These are phyloP conservation scores for Drosophila mayri DNA, from an alignment of 1,140 invertebrate species.

Conservation along the genomic window DNA sequence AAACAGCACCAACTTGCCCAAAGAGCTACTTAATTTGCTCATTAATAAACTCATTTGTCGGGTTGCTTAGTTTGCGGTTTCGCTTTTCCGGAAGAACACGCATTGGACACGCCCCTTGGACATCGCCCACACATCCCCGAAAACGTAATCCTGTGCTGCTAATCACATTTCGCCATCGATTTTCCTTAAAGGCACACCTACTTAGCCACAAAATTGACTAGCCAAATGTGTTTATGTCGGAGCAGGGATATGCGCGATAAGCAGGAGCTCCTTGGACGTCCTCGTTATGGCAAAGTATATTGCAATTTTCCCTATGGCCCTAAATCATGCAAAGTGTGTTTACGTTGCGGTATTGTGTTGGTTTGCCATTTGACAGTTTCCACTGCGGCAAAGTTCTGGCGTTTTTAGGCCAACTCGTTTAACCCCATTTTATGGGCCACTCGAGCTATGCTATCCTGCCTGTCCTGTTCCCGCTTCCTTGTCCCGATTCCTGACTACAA, in stretches of 20 bases:
- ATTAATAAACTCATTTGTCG: slow-evolving; percentile 81
- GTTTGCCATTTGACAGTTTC: slow-evolving; percentile 56
- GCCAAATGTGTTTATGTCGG: not conserved
- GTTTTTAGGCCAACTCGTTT: slow-evolving; percentile 77
- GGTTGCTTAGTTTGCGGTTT: slow-evolving; percentile 47
- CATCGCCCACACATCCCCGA: slow-evolving; percentile 14
- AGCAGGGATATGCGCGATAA: slow-evolving; percentile 8
- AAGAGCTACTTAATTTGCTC: slow-evolving; percentile 57
- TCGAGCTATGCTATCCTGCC: slow-evolving; percentile 14
- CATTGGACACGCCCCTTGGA: slow-evolving; percentile 36
- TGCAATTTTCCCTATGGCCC: slow-evolving; percentile 64
- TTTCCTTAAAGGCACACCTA: slow-evolving; percentile 60
- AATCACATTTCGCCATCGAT: slow-evolving; percentile 78
- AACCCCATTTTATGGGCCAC: slow-evolving; percentile 69
- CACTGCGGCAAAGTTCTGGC: slow-evolving; percentile 71
- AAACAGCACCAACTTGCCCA: not conserved
- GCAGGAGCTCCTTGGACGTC: not conserved
- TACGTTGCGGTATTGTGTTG: slow-evolving; percentile 60
- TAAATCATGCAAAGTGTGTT: slow-evolving; percentile 76
- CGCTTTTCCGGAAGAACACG: slow-evolving; percentile 35
- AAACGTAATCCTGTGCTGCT: slow-evolving; percentile 44
- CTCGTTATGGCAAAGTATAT: slow-evolving; percentile 20
- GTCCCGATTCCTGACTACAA: slow-evolving; percentile 13
- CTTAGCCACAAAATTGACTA: slow-evolving; percentile 35
- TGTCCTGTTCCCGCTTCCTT: not conserved